Percentiles rank a stretch among this genome's conserved stretches.
These are phyloP conservation scores for Physella acuta DNA, from an alignment of 1,140 invertebrate species.

Conservation along the genomic window DNA sequence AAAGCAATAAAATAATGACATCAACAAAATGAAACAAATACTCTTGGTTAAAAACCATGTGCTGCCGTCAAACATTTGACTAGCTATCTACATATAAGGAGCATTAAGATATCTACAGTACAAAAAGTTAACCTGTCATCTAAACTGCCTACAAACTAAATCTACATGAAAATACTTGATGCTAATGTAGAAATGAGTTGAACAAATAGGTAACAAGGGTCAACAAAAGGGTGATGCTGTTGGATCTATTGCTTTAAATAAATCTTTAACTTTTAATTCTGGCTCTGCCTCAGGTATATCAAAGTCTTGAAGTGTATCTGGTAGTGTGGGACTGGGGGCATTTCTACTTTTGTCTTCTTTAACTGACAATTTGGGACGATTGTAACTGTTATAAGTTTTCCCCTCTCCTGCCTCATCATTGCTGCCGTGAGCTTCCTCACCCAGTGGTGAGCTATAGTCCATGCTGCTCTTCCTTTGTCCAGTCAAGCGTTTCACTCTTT, in stretches of 20 bases:
- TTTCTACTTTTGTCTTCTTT: constrained; percentile 24
- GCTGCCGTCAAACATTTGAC: too few relatives aligned
- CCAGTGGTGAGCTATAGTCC: constrained; percentile 54
- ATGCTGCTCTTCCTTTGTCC: constrained; percentile 46
- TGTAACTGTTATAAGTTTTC: constrained; percentile 46
- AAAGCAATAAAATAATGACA: too few relatives aligned
- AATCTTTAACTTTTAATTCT: constrained; percentile 47
- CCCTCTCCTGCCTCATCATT: constrained; percentile 29
- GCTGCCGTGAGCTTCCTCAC: constrained; percentile 33
- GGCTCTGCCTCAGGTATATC: constrained; percentile 25
- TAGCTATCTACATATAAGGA: too few relatives aligned
- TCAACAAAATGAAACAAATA: too few relatives aligned
- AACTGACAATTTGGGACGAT: constrained; percentile 29
- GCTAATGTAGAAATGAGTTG: background rate
- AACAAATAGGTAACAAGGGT: constrained; percentile 13
- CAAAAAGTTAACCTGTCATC: background rate
- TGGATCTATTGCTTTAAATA: constrained; percentile 58
- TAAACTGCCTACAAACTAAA: background rate
- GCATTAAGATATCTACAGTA: background rate
- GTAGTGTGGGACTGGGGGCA: constrained; percentile 30
- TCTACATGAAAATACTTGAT: background rate
- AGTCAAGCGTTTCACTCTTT: constrained; percentile 40
- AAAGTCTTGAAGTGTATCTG: constrained; percentile 25
- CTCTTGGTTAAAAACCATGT: too few relatives aligned
- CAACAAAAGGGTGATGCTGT: constrained; percentile 59